These are phyloP conservation scores for Ursus arctos DNA, from an alignment of 2,113 vertebrate genomes.

Conservation along the genomic window DNA sequence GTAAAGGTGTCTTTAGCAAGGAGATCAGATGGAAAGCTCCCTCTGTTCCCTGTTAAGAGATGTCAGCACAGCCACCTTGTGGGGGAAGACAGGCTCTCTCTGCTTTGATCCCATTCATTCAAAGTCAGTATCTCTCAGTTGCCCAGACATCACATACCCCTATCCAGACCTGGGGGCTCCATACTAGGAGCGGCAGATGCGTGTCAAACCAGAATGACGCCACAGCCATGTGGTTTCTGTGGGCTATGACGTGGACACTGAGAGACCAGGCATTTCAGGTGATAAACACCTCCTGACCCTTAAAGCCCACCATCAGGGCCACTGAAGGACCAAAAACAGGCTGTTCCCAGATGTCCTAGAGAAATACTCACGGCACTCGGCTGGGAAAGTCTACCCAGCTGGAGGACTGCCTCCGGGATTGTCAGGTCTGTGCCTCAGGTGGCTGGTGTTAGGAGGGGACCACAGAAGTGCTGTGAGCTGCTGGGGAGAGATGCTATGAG, in stretches of 20 bases:
- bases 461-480: background rate
- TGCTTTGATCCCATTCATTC: background rate
- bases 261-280: background rate
- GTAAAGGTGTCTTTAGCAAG: background rate
- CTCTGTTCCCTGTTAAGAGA: background rate
- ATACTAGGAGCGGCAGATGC: rapidly evolving
- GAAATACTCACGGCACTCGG: rapidly evolving
- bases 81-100: background rate
- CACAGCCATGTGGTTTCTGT: rapidly evolving
- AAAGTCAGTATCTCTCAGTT: background rate
- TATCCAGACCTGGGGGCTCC: background rate
- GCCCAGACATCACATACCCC: rapidly evolving
- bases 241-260: background rate
- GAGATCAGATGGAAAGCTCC: background rate
- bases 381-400: rapidly evolving
- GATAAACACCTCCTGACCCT: background rate
- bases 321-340: background rate
- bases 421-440: background rate
- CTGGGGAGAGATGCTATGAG: no score
- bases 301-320: background rate
- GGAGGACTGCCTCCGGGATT: background rate
- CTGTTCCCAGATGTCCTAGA: background rate
- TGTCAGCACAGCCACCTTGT: background rate
- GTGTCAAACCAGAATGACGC: rapidly evolving
- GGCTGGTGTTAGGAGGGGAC: rapidly evolving